Base-by-base conservation (phyloP, 2,888 invertebrate genomes). In the Lypha dubia region DNA sequence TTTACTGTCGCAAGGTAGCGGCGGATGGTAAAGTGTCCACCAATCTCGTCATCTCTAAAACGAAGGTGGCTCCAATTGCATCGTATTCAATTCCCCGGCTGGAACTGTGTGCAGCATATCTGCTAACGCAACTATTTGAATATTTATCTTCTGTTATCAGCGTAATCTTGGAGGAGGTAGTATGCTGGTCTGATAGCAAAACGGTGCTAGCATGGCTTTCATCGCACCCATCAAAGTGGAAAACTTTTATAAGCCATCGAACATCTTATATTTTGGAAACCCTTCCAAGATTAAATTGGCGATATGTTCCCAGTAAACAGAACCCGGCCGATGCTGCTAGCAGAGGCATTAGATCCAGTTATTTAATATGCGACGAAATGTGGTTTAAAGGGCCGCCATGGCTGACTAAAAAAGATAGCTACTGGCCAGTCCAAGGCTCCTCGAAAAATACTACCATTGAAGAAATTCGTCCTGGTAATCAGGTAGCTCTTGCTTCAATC, bases 141-240 rank as follows among this genome's bases (percentile, higher is more conserved):
- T 77, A 77, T 67, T 5, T 77, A 46, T 46, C 35, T 1, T 24
- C 56, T 8, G 62, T 62, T 5, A 28, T 79, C 0, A 32, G 41
- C n/a, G 9, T 79, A 11, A 56, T 22, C 0, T 6, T 35, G 1
- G 8, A 46, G 1, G 60, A 56, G 4, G 22, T 53, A 3, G 49
- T 79, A 2, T 79, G 46, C 17, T 73, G 76, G 76, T 68, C 58
- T 7, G 76, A 68, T 28, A 77, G 49, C 28, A 79, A 79, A 70
- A 77, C 70, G 1, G 70, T 77, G 3, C 3, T 65, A 13, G 51
- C 63, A 0, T 58, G 71, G 58, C 15, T 58, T 3, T 53, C 62
- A 0, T 74, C 74, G 3, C 62, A 77, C 9, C 68, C 70, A 2
- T 22, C 60, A 6, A 79, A 79, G 6, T 79, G 79, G 62, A 79